phyloP scores from a whole-genome alignment of 2,797 vertebrate genomes.

The Percopsis omiscomaycus region DNA sequence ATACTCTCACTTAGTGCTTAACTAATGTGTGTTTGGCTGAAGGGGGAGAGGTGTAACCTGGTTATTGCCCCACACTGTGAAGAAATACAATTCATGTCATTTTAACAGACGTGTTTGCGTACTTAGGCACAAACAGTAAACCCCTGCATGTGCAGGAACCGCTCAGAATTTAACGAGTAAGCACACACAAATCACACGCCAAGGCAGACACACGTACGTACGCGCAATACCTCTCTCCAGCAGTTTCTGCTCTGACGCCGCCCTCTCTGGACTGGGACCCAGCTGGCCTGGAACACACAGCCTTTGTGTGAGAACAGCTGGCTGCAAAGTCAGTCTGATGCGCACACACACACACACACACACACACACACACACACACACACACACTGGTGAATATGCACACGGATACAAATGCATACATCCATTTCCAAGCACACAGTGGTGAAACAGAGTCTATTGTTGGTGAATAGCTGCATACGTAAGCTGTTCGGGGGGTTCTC shows the following conservation, averaged over 20 bases:
- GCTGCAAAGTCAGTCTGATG: conserved; percentile 62
- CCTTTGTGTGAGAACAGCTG: conserved; percentile 71
- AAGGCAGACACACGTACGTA: not conserved
- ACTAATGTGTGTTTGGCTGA: conserved; percentile 62
- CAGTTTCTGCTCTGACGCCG: conserved; percentile 30
- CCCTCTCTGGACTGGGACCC: conserved; percentile 31
- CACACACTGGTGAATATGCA: not conserved
- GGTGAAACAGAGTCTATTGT: conserved; percentile 52
- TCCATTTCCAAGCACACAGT: conserved; percentile 38
- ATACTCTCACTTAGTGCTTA: conserved; percentile 47
- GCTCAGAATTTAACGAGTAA: conserved; percentile 24
- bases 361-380: conserved; percentile 18
- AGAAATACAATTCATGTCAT: not conserved
- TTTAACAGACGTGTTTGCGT: conserved; percentile 6
- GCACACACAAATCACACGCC: not conserved
- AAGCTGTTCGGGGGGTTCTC: conserved; percentile 29
- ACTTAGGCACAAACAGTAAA: conserved; percentile 8
- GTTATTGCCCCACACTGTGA: conserved; percentile 13
- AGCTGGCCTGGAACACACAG: conserved; percentile 57
- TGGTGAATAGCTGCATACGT: conserved; percentile 56
- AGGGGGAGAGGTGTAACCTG: conserved; percentile 3
- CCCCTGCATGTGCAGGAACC: conserved; percentile 10
- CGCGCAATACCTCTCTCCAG: conserved; percentile 33
- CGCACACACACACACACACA: conserved; percentile 26
- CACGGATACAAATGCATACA: not conserved